Evolutionary conservation across 2,797 vertebrate genomes (phyloP).

Genomic region (Bryconaethiops microstoma): DNA sequence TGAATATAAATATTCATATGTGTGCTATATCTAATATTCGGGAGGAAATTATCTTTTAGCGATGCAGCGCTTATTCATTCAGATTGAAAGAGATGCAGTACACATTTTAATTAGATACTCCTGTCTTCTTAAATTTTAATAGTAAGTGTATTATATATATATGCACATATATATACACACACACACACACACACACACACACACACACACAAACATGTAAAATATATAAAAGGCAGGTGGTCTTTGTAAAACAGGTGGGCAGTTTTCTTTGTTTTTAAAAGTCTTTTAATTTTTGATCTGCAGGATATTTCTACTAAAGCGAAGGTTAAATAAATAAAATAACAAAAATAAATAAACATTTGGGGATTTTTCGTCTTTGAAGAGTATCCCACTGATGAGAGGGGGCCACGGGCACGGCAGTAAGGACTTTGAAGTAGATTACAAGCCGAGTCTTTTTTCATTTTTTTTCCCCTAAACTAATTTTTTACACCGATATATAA

Average conservation of each 20-base stretch:
- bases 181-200: too few relatives aligned
- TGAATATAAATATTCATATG: conserved; percentile 1
- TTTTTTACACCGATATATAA: too few relatives aligned
- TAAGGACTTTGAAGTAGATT: conserved; percentile 43
- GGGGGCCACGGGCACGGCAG: conserved; percentile 17
- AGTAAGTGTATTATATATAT: too few relatives aligned
- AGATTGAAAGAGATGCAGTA: not conserved
- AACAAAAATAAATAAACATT: conserved; percentile 33
- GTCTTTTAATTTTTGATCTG: not conserved
- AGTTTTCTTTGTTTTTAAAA: too few relatives aligned
- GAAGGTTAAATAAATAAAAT: not conserved
- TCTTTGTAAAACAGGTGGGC: too few relatives aligned
- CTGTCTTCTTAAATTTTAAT: not conserved
- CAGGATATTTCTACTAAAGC: not conserved
- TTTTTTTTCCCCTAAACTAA: too few relatives aligned
- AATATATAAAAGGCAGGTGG: too few relatives aligned
- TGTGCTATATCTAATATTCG: conserved; percentile 4
- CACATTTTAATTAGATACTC: conserved; percentile 17
- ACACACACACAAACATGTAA: too few relatives aligned
- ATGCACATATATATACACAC: too few relatives aligned
- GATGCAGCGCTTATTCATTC: not conserved
- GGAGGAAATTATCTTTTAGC: conserved; percentile 1
- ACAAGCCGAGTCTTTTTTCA: too few relatives aligned
- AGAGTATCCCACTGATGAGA: conserved; percentile 3
- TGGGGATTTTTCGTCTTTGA: conserved; percentile 36